These are phyloP conservation scores for Sebastes iracundus DNA, from an alignment of 2,797 vertebrate genomes.

Conservation along the genomic window DNA sequence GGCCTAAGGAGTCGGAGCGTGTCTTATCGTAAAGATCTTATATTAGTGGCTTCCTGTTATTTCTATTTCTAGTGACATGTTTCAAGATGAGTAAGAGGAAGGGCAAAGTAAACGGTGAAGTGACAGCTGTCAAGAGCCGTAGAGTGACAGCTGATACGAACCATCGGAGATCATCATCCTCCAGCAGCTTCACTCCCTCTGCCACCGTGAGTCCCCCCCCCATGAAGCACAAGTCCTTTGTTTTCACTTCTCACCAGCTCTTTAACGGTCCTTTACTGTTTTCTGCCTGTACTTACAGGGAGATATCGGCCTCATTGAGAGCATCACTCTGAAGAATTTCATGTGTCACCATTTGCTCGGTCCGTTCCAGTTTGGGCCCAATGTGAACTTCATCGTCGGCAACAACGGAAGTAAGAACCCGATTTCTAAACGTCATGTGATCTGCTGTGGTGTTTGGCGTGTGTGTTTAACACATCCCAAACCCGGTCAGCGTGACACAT, in stretches of 20 bases:
- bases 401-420: constrained; percentile 61
- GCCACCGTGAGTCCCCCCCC: constrained; percentile 19
- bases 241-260: neutral
- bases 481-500: neutral
- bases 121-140: constrained; percentile 22
- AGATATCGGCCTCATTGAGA: constrained; percentile 84
- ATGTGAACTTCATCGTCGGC: constrained; percentile 88
- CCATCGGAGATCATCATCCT: neutral
- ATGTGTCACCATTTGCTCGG: constrained; percentile 92
- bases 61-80: constrained; percentile 29
- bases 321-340: constrained; percentile 90
- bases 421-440: neutral
- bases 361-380: constrained; percentile 91
- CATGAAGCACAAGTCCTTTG: neutral
- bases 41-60: neutral
- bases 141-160: constrained; percentile 9
- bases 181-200: neutral
- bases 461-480: neutral
- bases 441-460: neutral
- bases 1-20: too few relatives aligned
- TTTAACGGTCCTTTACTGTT: neutral
- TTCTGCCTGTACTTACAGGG: constrained; percentile 22
- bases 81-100: constrained; percentile 63
- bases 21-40: neutral
- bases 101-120: constrained; percentile 11